Conservation (phyloP, 2,797 vertebrate genomes). For the Clamator glandarius region DNA sequence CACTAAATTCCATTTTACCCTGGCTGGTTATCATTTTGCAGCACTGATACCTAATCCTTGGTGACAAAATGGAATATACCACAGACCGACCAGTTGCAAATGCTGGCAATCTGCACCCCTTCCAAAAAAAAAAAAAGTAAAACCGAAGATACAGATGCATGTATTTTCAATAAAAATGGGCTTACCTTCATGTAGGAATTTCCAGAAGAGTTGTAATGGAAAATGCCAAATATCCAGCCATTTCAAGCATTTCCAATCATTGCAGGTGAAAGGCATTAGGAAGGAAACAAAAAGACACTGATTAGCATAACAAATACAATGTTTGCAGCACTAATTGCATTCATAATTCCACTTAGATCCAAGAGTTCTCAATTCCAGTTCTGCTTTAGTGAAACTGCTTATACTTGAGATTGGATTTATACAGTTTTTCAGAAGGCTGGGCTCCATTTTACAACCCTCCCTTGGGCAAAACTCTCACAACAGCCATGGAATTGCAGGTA, state of each 20-base stretch:
- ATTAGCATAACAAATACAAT: conserved; percentile 51
- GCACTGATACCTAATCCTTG: background rate
- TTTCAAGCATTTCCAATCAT: background rate
- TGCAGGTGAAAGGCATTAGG: conserved; percentile 23
- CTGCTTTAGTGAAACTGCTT: background rate
- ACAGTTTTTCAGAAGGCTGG: background rate
- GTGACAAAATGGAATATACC: background rate
- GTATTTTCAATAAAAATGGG: background rate
- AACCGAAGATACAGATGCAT: background rate
- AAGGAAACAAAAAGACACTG: conserved; percentile 29
- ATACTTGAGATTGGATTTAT: background rate
- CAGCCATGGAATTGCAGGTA: background rate
- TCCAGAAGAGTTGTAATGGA: background rate
- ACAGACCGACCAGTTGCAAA: background rate
- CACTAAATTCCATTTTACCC: background rate
- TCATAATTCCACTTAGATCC: background rate
- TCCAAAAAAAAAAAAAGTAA: background rate
- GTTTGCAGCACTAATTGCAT: background rate
- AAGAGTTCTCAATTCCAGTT: background rate
- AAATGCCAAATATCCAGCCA: background rate
- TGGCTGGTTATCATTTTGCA: background rate
- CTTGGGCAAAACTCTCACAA: background rate
- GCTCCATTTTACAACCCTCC: background rate
- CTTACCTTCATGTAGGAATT: conserved; percentile 69
- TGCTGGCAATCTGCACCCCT: background rate